These are phyloP conservation scores for Centroberyx gerrardi DNA, from an alignment of 2,797 vertebrate species.

Conservation along the genomic window DNA sequence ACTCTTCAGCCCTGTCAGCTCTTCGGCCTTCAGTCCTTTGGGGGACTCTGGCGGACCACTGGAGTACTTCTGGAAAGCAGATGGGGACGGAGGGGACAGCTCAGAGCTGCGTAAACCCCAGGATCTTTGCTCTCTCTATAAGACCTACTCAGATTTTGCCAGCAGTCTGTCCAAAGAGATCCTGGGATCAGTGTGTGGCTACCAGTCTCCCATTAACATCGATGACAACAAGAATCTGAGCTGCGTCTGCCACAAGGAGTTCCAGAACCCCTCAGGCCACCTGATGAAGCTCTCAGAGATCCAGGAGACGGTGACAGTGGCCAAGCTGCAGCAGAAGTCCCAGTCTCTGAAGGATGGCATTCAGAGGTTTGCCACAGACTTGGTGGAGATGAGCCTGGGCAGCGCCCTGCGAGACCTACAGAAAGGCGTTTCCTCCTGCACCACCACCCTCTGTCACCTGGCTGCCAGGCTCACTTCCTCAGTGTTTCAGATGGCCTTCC, in stretches of 20 bases:
- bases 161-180: constrained; percentile 93
- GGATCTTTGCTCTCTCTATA: constrained; percentile 85
- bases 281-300: constrained; percentile 88
- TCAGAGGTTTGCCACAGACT: constrained; percentile 94
- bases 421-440: constrained; percentile 95
- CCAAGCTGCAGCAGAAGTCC: constrained; percentile 88
- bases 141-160: constrained; percentile 92
- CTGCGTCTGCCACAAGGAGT: constrained; percentile 89
- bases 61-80: constrained; percentile 90
- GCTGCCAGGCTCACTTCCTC: constrained; percentile 95
- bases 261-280: constrained; percentile 84
- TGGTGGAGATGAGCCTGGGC: constrained; percentile 96
- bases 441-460: constrained; percentile 94
- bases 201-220: constrained; percentile 85
- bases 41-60: constrained; percentile 85
- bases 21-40: constrained; percentile 95
- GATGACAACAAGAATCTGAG: constrained; percentile 88
- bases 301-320: constrained; percentile 86
- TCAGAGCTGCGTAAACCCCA: constrained; percentile 85
- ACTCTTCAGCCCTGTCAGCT: constrained; percentile 94
- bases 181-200: constrained; percentile 90
- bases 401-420: constrained; percentile 96
- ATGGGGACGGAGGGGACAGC: constrained; percentile 66
- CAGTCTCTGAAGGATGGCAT: constrained; percentile 92
- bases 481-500: constrained; percentile 97